Percentiles rank a stretch among this genome's conserved stretches.
These are phyloP conservation scores for Hypocryptadius cinnamomeus DNA, from an alignment of 2,113 vertebrate genomes.

Conservation along the genomic window DNA sequence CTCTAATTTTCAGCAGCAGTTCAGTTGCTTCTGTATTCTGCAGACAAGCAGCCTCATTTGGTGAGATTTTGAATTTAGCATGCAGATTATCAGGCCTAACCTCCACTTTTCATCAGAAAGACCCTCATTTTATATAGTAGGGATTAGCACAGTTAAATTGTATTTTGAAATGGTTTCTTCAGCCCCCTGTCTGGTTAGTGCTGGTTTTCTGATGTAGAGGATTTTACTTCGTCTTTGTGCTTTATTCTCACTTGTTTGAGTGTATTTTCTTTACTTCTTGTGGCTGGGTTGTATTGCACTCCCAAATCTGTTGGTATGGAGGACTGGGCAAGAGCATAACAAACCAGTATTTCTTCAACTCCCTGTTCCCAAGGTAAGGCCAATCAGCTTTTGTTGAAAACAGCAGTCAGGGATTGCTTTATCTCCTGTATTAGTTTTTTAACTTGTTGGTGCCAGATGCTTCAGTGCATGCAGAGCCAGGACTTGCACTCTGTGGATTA, in stretches of 20 bases:
- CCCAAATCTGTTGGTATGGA: background rate
- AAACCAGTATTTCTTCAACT: background rate
- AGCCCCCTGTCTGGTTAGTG: background rate
- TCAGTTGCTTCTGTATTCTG: background rate
- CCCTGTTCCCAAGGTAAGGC: background rate
- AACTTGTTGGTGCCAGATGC: background rate
- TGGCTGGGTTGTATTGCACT: background rate
- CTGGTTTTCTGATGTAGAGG: background rate
- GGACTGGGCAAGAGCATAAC: background rate
- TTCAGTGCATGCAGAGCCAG: background rate
- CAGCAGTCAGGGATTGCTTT: background rate
- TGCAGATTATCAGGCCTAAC: conserved; percentile 24
- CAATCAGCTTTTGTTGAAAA: conserved; percentile 14
- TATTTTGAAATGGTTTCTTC: background rate
- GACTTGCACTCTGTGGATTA: background rate
- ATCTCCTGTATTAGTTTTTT: background rate
- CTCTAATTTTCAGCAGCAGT: background rate
- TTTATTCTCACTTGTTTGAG: background rate
- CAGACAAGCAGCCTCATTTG: background rate
- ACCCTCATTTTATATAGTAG: background rate
- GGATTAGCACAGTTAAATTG: conserved; percentile 7
- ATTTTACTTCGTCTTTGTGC: background rate
- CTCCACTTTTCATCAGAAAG: background rate
- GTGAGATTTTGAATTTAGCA: conserved; percentile 20
- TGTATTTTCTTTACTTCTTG: background rate